Evolutionary conservation across 2,797 vertebrate genomes (phyloP).

Genomic region (Lacerta bilineata): DNA sequence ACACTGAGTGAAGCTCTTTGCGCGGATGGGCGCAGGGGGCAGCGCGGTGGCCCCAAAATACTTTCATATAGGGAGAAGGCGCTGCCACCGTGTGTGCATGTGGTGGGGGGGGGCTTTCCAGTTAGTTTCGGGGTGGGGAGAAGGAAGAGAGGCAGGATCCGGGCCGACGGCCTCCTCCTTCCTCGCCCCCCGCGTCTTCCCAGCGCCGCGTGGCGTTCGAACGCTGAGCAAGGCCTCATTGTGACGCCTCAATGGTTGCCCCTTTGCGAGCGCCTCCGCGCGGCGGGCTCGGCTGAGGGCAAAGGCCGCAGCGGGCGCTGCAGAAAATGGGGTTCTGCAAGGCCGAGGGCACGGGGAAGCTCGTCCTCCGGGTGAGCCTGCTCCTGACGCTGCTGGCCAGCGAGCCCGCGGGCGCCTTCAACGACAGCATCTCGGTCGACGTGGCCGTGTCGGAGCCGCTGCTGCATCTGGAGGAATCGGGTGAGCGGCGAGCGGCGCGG

Average conservation of each 20-base stretch:
- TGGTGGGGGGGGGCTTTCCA: background rate
- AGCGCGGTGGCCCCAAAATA: background rate
- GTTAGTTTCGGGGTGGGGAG: background rate
- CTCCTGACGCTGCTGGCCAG: background rate
- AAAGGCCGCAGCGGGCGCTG: background rate
- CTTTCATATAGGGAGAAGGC: background rate
- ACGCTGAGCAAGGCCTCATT: slow-evolving; percentile 1
- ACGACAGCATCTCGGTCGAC: background rate
- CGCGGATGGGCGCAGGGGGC: background rate
- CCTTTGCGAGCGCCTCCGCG: background rate
- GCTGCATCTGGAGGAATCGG: background rate
- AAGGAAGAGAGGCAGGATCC: too few relatives aligned
- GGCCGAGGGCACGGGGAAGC: background rate
- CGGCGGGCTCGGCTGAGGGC: background rate
- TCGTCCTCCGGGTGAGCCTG: background rate
- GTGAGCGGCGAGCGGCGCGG: background rate
- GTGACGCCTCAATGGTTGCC: slow-evolving; percentile 36
- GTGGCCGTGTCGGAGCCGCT: background rate
- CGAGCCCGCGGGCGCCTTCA: background rate
- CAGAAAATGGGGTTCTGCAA: slow-evolving; percentile 8
- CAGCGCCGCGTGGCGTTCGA: background rate
- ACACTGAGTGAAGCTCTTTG: background rate
- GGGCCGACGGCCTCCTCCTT: background rate
- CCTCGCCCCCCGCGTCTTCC: too few relatives aligned
- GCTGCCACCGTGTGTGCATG: too few relatives aligned